These are phyloP conservation scores for Acomys russatus DNA, from an alignment of 2,797 vertebrate genomes.

Conservation along the genomic window DNA sequence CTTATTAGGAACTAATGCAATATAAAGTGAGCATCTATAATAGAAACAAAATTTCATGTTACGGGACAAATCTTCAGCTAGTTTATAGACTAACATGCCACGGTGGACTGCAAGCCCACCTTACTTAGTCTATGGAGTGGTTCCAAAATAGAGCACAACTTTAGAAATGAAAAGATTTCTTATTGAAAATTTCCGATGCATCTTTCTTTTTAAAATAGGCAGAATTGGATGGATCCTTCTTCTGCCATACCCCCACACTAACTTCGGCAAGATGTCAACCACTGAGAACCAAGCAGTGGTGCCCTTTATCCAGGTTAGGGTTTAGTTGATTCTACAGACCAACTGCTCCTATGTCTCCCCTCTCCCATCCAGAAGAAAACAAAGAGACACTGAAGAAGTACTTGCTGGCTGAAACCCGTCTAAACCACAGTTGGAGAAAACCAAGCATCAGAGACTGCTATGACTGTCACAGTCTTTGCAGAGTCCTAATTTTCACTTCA, in stretches of 20 bases:
- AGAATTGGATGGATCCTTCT: background rate
- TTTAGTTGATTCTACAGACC: background rate
- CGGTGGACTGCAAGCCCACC: accelerated
- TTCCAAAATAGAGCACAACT: background rate
- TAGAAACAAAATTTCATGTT: background rate
- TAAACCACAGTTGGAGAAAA: background rate
- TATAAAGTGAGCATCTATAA: background rate
- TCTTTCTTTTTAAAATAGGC: background rate
- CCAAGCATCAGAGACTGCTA: background rate
- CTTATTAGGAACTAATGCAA: no score
- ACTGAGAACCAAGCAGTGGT: background rate
- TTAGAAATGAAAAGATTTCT: background rate
- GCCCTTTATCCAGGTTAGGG: background rate
- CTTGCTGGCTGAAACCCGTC: no score
- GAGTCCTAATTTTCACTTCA: background rate
- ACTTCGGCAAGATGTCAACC: background rate
- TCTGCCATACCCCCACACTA: background rate
- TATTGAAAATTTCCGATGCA: background rate
- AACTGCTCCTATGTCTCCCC: no score
- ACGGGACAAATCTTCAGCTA: background rate
- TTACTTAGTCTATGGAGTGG: background rate
- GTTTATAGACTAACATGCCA: background rate
- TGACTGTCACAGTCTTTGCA: background rate
- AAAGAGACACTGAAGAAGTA: background rate
- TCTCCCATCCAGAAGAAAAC: accelerated